Base-by-base conservation (phyloP, 2,888 invertebrate genomes). In the Philonicus albiceps region DNA sequence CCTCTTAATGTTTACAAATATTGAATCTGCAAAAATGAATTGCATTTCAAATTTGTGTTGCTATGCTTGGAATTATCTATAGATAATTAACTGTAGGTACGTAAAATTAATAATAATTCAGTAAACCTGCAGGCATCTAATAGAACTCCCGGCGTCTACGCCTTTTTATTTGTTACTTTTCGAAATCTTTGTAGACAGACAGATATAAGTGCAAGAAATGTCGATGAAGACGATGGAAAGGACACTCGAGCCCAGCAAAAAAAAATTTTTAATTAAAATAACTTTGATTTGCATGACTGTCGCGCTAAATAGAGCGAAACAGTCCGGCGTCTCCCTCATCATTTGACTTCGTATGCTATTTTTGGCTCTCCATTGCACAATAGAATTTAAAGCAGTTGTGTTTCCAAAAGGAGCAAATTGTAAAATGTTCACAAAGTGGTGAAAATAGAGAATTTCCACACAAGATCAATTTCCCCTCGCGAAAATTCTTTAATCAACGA, bases 271-370 rank as follows among this genome's bases (percentile, higher is more conserved):
- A 78, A 78, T 78, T 78, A 78, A 78, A 78, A 78, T 78, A 49
- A 43, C 78, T 78, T 78, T 78, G 78, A 49, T 78, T 78, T 78
- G 78, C 78, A 30, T 78, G 78, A 78, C 78, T 78, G 78, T 31
- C 27, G 13, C 6, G 4, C 40, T 78, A 78, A 78, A 78, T 78
- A 78, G 78, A 78, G 49, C 53, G 78, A 27, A 27, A 19, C 27
- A 27, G 11, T 22, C 22, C 78, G 78, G 49, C 49, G 78, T 78
- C 78, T 78, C 78, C 78, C 78, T 78, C 78, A 78, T 49, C 78
- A 53, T 30, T 49, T 49, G 43, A 16, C 49, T 19, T 49, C 13
- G 78, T 2, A 49, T 78, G 64, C 78, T 78, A 78, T 78, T 78
- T 78, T 43, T 49, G 78, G 19, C n/a, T 30, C 19, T 78, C 78